Evolutionary conservation across 2,888 invertebrate species (phyloP), one percentile per base, ranked within the genome.

Genomic region (Clunio marinus): DNA sequence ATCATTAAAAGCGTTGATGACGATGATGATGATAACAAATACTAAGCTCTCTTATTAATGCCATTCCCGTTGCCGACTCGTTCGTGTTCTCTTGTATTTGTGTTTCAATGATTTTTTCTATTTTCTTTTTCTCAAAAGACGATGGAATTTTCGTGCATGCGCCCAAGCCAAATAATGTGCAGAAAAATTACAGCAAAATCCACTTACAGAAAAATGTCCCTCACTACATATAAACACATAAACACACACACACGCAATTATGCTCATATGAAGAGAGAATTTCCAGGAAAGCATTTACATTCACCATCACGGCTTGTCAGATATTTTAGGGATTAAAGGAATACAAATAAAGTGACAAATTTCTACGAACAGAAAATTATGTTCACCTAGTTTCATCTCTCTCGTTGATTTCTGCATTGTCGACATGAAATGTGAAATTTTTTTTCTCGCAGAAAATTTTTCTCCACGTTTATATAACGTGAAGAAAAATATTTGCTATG

Each of bases 341-440:
- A 7, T 51, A 27, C 57, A 57, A 57, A 57, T 57, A 57, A 27
- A 57, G 25, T 25, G 57, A 57, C 57, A 57, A 57, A 27, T 57
- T 57, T 57, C 22, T 57, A n/a, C 27, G 27, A 20, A 57, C 10
- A 8, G 57, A 57, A 25, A 57, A 27, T 27, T 27, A 57, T 27
- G 7, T 27, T 27, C 57, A 57, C 57, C 57, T 57, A 57, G 25
- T 57, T 57, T 57, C 25, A 24, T 5, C 8, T 20, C 41, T 20
- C 15, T 51, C 4, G 57, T 27, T 25, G 2, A 7, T 22, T 22
- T 32, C 5, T 51, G 24, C 8, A 51, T 2, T 2, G 55, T 22
- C 10, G 55, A 55, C 24, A 22, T 22, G 5, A 22, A 55, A 7
- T 7, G 55, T 5, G 55, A n/a, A n/a, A n/a, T n/a, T n/a, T n/a